Conservation (phyloP, 1,140 invertebrate genomes). For the Arctopsyche grandis region DNA sequence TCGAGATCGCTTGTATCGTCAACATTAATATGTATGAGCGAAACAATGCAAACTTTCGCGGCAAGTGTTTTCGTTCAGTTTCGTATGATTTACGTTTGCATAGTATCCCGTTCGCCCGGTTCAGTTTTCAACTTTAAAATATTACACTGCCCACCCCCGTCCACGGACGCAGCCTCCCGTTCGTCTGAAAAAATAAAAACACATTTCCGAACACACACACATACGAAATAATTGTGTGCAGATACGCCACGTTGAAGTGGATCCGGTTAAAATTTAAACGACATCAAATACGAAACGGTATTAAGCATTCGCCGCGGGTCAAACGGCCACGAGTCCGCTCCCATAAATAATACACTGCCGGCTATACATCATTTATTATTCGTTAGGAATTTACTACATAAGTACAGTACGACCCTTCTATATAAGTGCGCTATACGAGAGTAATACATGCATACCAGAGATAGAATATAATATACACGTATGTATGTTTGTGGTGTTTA, state of each 20-base stretch:
- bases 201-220: too few species aligned
- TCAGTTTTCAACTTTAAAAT: too few species aligned
- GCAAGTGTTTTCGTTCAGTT: slow-evolving; percentile 3
- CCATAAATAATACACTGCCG: background rate
- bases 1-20: too few species aligned
- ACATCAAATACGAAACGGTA: background rate
- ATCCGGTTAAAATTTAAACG: background rate
- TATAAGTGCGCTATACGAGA: too few species aligned
- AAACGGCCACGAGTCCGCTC: background rate
- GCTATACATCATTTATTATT: slow-evolving; percentile 11
- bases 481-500: too few species aligned
- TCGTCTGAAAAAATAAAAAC: too few species aligned
- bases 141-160: too few species aligned
- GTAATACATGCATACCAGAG: too few species aligned
- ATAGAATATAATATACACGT: too few species aligned
- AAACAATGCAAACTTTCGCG: slow-evolving; percentile 4
- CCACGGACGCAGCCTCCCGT: too few species aligned
- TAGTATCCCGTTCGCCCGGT: too few species aligned
- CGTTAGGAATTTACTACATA: background rate
- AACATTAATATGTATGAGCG: background rate
- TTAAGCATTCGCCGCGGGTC: background rate
- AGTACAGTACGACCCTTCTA: too few species aligned
- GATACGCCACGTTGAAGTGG: background rate
- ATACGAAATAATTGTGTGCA: background rate
- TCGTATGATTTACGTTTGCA: slow-evolving; percentile 2